A percentile compares a stretch with the other conserved stretches of the same genome.
Evolutionary conservation across 2,113 vertebrate genomes (phyloP).

Genomic region (Stictonetta naevosa): DNA sequence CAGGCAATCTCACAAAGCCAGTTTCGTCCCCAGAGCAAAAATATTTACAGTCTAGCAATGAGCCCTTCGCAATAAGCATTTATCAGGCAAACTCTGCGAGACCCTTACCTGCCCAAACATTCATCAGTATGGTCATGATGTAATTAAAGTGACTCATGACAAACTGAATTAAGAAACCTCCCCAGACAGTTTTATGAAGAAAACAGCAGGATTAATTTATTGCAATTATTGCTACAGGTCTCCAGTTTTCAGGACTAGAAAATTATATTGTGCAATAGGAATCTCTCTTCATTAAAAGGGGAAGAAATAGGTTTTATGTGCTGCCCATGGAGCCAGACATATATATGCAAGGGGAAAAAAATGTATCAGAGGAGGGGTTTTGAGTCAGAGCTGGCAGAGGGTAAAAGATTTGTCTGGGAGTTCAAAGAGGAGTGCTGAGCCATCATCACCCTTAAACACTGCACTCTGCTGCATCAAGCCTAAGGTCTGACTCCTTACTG

Average conservation of each 20-base stretch:
- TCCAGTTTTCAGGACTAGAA: conserved; percentile 29
- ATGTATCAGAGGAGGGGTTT: neutral
- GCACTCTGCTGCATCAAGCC: neutral
- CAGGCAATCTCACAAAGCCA: neutral
- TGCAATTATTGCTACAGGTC: conserved; percentile 53
- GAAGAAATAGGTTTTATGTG: neutral
- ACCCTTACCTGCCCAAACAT: conserved; percentile 64
- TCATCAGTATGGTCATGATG: conserved; percentile 24
- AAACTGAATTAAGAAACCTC: conserved; percentile 63
- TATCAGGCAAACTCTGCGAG: conserved; percentile 37
- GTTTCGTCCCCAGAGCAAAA: conserved; percentile 44
- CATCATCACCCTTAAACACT: neutral
- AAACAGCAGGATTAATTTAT: conserved; percentile 28
- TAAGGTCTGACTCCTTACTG: neutral
- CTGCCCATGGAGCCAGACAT: neutral
- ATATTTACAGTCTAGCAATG: conserved; percentile 49
- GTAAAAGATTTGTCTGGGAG: neutral
- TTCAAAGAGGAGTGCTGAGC: neutral
- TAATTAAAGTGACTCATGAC: conserved; percentile 68
- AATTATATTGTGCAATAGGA: conserved; percentile 36
- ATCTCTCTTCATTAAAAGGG: conserved; percentile 38
- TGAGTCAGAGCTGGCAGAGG: neutral
- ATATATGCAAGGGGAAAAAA: rapidly evolving
- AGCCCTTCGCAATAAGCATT: conserved; percentile 41
- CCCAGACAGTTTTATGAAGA: conserved; percentile 63